A percentile compares a stretch with the other conserved stretches of the same genome.
phyloP scores from a whole-genome alignment of 2,888 invertebrate genomes.

The Thalpophila matura region DNA sequence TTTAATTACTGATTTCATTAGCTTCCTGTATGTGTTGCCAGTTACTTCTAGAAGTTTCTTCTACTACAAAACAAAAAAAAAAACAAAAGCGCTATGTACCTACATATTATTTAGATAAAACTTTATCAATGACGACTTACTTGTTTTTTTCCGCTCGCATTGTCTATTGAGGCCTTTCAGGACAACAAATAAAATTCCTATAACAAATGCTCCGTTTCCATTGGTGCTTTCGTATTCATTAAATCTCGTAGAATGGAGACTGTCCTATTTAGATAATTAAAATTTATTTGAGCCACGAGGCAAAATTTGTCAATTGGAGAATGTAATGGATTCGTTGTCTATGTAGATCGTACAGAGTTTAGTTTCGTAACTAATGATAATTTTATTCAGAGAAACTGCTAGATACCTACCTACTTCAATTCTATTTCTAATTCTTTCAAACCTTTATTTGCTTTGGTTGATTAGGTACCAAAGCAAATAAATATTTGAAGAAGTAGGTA shows the following conservation, averaged over 20 bases:
- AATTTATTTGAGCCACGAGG: conserved; percentile 32
- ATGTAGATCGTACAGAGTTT: conserved; percentile 33
- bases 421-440: too few relatives aligned
- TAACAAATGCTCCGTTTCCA: background rate
- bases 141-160: conserved; percentile 44
- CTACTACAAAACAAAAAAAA: conserved; percentile 7
- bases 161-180: conserved; percentile 29
- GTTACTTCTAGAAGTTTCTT: background rate
- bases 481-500: too few relatives aligned
- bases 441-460: too few relatives aligned
- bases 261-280: conserved; percentile 39
- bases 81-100: conserved; percentile 24
- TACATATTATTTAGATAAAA: conserved; percentile 56
- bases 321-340: conserved; percentile 29
- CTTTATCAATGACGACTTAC: conserved; percentile 45
- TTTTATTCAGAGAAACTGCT: too few relatives aligned
- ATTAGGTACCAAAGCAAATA: too few relatives aligned
- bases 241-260: conserved; percentile 19
- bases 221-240: conserved; percentile 10
- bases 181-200: conserved; percentile 10
- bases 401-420: too few relatives aligned
- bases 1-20: too few relatives aligned
- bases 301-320: conserved; percentile 36
- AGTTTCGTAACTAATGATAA: conserved; percentile 20
- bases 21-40: background rate